Conservation (phyloP, 2,797 vertebrate species). For the Echiichthys vipera region DNA sequence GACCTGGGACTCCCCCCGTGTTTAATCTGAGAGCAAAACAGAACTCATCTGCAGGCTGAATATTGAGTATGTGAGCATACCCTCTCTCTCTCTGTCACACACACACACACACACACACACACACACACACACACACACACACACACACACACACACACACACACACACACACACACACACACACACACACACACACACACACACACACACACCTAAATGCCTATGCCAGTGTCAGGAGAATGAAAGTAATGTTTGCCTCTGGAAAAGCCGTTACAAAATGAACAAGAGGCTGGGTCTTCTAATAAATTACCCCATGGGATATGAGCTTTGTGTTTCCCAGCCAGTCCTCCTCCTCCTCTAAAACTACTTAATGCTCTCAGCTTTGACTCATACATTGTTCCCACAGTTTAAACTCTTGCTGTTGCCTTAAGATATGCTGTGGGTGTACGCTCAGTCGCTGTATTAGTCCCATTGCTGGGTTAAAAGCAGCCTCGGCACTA, state of each 20-base stretch:
- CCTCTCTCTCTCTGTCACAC: not conserved
- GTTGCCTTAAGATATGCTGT: constrained; percentile 52
- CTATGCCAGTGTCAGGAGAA: constrained; percentile 66
- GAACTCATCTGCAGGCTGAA: constrained; percentile 80
- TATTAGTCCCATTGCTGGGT: constrained; percentile 26
- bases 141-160: not conserved
- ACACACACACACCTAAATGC: constrained; percentile 34
- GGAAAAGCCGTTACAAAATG: constrained; percentile 75
- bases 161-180: constrained; percentile 18
- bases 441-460: constrained; percentile 41
- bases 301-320: constrained; percentile 73
- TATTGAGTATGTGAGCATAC: constrained; percentile 72
- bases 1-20: constrained; percentile 81
- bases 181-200: constrained; percentile 30
- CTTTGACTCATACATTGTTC: constrained; percentile 58
- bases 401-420: constrained; percentile 56
- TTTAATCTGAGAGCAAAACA: constrained; percentile 84
- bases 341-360: constrained; percentile 57
- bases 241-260: constrained; percentile 78
- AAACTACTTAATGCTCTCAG: constrained; percentile 66
- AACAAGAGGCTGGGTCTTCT: constrained; percentile 70
- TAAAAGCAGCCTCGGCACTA: constrained; percentile 24
- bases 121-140: no score
- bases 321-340: constrained; percentile 70
- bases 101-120: no score